Evolutionary conservation across 2,888 invertebrate genomes (phyloP).

Genomic region (Diloba caeruleocephala): DNA sequence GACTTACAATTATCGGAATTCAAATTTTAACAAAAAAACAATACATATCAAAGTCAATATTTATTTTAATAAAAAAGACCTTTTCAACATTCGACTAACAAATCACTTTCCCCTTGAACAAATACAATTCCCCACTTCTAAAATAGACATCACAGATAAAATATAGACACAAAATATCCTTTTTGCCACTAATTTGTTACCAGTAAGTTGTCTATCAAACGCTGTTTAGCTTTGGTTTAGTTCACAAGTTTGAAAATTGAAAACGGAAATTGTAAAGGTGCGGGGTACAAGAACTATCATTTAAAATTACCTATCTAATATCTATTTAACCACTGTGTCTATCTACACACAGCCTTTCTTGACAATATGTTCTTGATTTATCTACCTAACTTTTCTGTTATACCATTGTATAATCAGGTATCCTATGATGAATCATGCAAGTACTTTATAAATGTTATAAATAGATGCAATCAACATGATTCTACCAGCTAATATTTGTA

Average conservation of each 20-base stretch:
- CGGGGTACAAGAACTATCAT: slow-evolving; percentile 24
- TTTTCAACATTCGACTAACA: slow-evolving; percentile 76
- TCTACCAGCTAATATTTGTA: not conserved
- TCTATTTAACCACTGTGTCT: slow-evolving; percentile 37
- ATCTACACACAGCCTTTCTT: slow-evolving; percentile 37
- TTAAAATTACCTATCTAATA: slow-evolving; percentile 53
- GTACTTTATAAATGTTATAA: slow-evolving; percentile 5
- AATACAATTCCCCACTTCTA: slow-evolving; percentile 74
- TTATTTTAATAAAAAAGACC: slow-evolving; percentile 80
- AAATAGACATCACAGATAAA: slow-evolving; percentile 88
- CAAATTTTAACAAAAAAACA: slow-evolving; percentile 25
- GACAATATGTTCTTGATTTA: slow-evolving; percentile 28
- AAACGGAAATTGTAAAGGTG: slow-evolving; percentile 3
- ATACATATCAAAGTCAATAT: slow-evolving; percentile 65
- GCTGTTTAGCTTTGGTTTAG: slow-evolving; percentile 50
- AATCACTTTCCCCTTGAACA: slow-evolving; percentile 69
- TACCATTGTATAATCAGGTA: slow-evolving; percentile 3
- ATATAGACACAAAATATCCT: slow-evolving; percentile 81
- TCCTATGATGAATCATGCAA: slow-evolving; percentile 14
- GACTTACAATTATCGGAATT: too few relatives aligned
- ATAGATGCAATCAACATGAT: slow-evolving; percentile 10
- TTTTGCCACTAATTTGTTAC: slow-evolving; percentile 70
- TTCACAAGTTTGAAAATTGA: slow-evolving; percentile 1
- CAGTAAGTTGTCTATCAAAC: slow-evolving; percentile 58
- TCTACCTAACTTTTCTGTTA: slow-evolving; percentile 34